Evolutionary conservation across 2,113 vertebrate species (phyloP), one percentile per base, ranked within the genome.

Genomic region (Uria lomvia): DNA sequence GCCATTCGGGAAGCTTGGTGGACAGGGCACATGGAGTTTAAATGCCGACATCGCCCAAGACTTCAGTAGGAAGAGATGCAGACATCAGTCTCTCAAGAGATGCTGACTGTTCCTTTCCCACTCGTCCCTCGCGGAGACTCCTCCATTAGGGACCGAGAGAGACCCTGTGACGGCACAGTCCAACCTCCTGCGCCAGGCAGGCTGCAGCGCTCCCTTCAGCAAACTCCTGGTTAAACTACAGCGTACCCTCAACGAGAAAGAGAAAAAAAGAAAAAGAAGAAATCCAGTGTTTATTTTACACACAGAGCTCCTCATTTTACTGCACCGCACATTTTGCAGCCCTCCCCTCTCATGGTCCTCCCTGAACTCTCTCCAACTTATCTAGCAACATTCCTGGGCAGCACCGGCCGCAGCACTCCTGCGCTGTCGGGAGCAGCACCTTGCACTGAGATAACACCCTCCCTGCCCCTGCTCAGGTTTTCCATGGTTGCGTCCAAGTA

Each of bases 351-450:
- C 74, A 17, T 3, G 30, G 70, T 78, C 45, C 85, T 87, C 87
- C 84, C 73, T 85, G 80, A 87, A 90, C 40, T 95, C 75, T 23
- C 58, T 91, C 75, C 67, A 88, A 26, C 76, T 96, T 95, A 93
- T 92, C 96, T 49, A 96, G 87, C 62, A 71, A 29, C 92, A 92
- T 95, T 94, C 92, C 90, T 77, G 81, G 0, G 1, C 49, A 42
- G 78, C 85, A 65, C 52, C 0, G 15, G 56, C 49, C 5, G 4
- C 52, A 26, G 58, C 42, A 23, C 70, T 84, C 67, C 87, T 59
- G 67, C 0, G 3, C 67, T 52, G 77, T 71, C 0, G 1, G 70
- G 45, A 92, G 75, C 63, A 91, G 93, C 82, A 79, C 90, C 88
- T 93, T 90, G 70, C 66, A 53, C 74, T 0, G 0, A 73, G 85